Percentiles rank a stretch among this genome's conserved stretches.
Evolutionary conservation across 2,888 invertebrate species (phyloP).

Genomic region (Idaea biselata): DNA sequence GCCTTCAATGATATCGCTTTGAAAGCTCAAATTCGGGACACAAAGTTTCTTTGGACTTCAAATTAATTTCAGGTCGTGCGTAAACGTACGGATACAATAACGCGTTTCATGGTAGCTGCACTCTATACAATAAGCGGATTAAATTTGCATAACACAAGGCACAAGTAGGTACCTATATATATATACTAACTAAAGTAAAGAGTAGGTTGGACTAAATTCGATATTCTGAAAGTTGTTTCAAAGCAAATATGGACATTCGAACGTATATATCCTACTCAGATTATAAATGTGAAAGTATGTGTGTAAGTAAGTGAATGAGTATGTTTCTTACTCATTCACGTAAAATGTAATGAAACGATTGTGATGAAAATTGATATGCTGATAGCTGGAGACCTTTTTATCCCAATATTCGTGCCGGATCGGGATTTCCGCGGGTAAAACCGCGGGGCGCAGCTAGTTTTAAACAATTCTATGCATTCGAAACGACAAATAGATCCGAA

Average conservation of each 20-base stretch:
- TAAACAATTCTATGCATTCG: constrained; percentile 12
- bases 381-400: no score
- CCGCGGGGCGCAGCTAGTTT: no score
- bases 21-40: constrained; percentile 27
- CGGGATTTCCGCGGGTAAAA: no score
- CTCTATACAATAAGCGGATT: constrained; percentile 39
- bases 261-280: no score
- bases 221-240: constrained; percentile 73
- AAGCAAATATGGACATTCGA: constrained; percentile 63
- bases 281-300: no score
- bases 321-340: no score
- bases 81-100: constrained; percentile 36
- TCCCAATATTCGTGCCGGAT: no score
- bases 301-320: no score
- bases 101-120: constrained; percentile 36
- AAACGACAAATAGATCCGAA: constrained; percentile 73
- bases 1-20: constrained; percentile 16
- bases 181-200: constrained; percentile 65
- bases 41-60: constrained; percentile 31
- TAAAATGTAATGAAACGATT: no score
- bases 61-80: constrained; percentile 44
- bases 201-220: constrained; percentile 57
- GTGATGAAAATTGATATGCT: no score
- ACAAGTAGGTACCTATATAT: no score
- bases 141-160: constrained; percentile 69